A percentile compares a stretch with the other conserved stretches of the same genome.
Evolutionary conservation across 37 sponge, comb jelly and placozoan genomes (phyloP).

Genomic region (Halichondria panicea): DNA sequence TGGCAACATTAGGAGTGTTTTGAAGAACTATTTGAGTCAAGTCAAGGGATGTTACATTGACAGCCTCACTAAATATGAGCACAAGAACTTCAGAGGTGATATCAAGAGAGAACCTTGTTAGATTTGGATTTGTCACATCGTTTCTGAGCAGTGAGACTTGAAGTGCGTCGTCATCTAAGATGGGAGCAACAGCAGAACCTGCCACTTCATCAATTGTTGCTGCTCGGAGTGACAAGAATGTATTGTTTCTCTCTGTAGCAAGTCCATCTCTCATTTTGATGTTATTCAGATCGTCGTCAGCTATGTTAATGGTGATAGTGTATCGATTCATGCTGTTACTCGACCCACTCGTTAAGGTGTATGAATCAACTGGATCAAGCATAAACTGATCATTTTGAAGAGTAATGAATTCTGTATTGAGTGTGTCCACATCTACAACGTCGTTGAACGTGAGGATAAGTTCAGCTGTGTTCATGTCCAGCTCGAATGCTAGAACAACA

Average conservation of each 20-base stretch:
- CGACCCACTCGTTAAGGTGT: conserved; percentile 50
- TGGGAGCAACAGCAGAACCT: conserved; percentile 49
- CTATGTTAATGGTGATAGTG: conserved; percentile 55
- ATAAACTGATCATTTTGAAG: conserved; percentile 60
- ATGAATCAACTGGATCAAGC: conserved; percentile 36
- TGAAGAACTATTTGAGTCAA: conserved; percentile 71
- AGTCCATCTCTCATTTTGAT: conserved; percentile 79
- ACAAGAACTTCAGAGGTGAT: conserved; percentile 50
- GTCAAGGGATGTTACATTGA: conserved; percentile 77
- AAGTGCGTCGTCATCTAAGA: conserved; percentile 55
- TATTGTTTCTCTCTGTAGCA: conserved; percentile 65
- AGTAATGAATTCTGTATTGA: conserved; percentile 61
- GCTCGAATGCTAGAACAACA: conserved; percentile 52
- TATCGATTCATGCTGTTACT: conserved; percentile 67
- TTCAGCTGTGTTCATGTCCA: conserved; percentile 81
- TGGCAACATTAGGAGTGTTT: conserved; percentile 18
- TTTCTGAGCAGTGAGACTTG: conserved; percentile 54
- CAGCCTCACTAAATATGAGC: conserved; percentile 83
- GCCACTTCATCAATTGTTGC: conserved; percentile 71
- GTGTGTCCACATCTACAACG: conserved; percentile 62
- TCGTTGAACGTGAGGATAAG: conserved; percentile 79
- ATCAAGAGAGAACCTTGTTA: conserved; percentile 65
- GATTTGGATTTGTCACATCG: conserved; percentile 72
- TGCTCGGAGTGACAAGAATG: conserved; percentile 74
- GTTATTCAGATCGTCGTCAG: conserved; percentile 61